Evolutionary conservation across 2,113 vertebrate species (phyloP), one percentile per base, ranked within the genome.

Genomic region (Nycticebus coucang): DNA sequence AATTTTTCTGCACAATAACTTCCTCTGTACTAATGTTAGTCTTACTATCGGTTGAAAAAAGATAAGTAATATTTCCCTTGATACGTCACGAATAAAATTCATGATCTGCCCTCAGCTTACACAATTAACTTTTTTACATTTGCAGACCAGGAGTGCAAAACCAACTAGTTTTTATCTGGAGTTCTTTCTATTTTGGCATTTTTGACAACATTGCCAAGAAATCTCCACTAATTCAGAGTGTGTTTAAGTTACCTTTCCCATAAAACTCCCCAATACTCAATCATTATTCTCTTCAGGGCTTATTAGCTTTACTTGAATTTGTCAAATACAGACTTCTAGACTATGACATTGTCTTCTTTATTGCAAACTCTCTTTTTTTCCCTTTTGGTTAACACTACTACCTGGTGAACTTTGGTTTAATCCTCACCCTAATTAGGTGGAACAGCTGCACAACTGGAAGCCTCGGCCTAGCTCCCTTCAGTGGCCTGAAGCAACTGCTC

Each of bases 391-490:
- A 93, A 45, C 12, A 75, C 35, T 62, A 86, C 55, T 24, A 93
- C 55, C 26, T 93, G 41, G 41, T 41, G 41, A 41, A 41, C 41
- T 41, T 41, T 5, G 41, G 41, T 41, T 41, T 41, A 89, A 87
- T 93, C 24, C 22, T 92, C 59, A 95, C 22, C 30, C 57, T 91
- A 90, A 94, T 95, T 85, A 95, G 59, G 14, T 69, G 12, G 93
- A 94, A 24, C 21, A 74, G 37, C 64, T 83, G 22, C 85, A 53
- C 66, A 94, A 81, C 22, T 0, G 26, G 30, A 75, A 93, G 28
- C 1, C n/a, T 80, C 57, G 35, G 66, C 30, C 45, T 78, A 41
- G 30, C 35, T 95, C 80, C 45, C 69, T 45, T 62, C 19, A 79
- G 69, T 33, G 5, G 55, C 41, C 0, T 11, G 8, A 74, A 75